Percentiles rank a stretch among this genome's conserved stretches.
Evolutionary conservation across 2,797 vertebrate species (phyloP).

Genomic region (Jordanella pulchra): DNA sequence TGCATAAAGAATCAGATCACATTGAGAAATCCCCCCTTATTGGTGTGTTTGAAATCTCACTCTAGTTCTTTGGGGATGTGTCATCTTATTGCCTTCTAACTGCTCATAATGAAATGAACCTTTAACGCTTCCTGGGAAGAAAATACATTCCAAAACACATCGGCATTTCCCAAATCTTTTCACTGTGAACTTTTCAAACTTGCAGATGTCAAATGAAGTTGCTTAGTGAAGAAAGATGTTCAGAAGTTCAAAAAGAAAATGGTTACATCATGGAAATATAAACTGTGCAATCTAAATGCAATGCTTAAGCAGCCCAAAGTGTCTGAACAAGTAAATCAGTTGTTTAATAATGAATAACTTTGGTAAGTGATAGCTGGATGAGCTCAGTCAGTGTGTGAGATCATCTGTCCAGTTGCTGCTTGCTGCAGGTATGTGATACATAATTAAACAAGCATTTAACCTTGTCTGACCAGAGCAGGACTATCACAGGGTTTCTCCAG

Average conservation of each 20-base stretch:
- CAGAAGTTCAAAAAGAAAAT: neutral
- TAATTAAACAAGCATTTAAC: slow-evolving; percentile 59
- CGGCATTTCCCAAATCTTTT: slow-evolving; percentile 13
- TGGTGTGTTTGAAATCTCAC: neutral
- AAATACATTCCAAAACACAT: slow-evolving; percentile 11
- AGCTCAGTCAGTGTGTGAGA: slow-evolving; percentile 51
- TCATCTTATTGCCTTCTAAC: neutral
- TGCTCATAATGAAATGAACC: neutral
- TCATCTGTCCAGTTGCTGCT: slow-evolving; percentile 55
- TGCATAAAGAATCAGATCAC: neutral
- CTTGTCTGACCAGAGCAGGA: slow-evolving; percentile 14
- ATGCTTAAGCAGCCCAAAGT: slow-evolving; percentile 44
- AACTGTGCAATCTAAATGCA: slow-evolving; percentile 20
- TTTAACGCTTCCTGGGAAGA: slow-evolving; percentile 18
- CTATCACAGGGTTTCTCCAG: neutral
- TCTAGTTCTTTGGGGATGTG: neutral
- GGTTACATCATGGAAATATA: neutral
- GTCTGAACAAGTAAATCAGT: slow-evolving; percentile 16
- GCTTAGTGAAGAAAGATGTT: neutral
- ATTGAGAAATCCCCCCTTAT: neutral
- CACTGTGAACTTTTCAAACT: slow-evolving; percentile 6
- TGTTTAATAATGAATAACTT: slow-evolving; percentile 66
- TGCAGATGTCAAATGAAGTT: slow-evolving; percentile 1
- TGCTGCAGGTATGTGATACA: slow-evolving; percentile 37
- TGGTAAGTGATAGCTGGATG: slow-evolving; percentile 49